Percentiles rank a stretch among this genome's conserved stretches.
phyloP scores from a whole-genome alignment of 2,113 vertebrate species.

The Anarrhichthys ocellatus region DNA sequence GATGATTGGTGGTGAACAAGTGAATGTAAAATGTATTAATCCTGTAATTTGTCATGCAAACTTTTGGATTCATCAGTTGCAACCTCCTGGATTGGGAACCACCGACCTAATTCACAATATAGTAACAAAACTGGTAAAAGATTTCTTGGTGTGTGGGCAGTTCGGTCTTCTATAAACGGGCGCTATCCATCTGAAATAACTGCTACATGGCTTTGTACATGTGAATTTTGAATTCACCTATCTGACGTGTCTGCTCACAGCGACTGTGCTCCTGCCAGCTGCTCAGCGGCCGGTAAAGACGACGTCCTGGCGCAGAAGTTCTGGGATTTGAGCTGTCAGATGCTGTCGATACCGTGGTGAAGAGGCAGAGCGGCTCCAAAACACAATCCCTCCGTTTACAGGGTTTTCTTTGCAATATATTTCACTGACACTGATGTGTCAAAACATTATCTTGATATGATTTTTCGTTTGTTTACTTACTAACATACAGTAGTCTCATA shows the following conservation, averaged over 20 bases:
- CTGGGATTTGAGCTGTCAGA: conserved; percentile 83
- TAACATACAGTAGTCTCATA: not conserved
- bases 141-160: too few relatives aligned
- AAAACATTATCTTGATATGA: not conserved
- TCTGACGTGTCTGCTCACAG: conserved; percentile 53
- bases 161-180: not conserved
- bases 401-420: not conserved
- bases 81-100: not conserved
- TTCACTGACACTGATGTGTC: not conserved
- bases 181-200: not conserved
- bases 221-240: too few relatives aligned
- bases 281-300: conserved; percentile 72
- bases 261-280: conserved; percentile 80
- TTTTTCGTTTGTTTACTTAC: not conserved
- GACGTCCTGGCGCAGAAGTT: conserved; percentile 78
- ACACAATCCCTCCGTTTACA: not conserved
- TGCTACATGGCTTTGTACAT: not conserved
- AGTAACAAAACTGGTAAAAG: not conserved
- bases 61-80: not conserved
- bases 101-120: not conserved
- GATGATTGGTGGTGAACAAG: not conserved
- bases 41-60: not conserved
- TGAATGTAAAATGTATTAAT: not conserved
- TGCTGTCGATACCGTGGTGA: conserved; percentile 80
- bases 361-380: conserved; percentile 28